phyloP scores from a whole-genome alignment of 2,888 invertebrate genomes.

The Himalopsyche tibetana region DNA sequence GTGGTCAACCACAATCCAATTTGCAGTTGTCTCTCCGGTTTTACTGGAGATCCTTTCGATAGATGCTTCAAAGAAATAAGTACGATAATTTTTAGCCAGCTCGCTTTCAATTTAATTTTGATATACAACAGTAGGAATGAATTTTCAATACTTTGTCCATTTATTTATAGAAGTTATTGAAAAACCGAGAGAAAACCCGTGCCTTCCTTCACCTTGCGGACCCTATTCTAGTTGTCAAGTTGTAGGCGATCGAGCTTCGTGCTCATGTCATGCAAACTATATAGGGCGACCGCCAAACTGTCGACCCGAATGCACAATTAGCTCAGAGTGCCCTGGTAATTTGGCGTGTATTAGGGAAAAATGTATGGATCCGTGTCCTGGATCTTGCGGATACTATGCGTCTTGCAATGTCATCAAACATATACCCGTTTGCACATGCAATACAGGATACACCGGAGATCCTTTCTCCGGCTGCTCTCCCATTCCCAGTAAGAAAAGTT shows the following conservation, averaged over 20 bases:
- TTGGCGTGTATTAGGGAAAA: conserved; percentile 84
- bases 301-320: conserved; percentile 85
- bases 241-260: conserved; percentile 82
- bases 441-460: conserved; percentile 84
- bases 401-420: conserved; percentile 84
- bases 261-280: conserved; percentile 85
- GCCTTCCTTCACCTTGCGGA: conserved; percentile 86
- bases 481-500: conserved; percentile 76
- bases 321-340: conserved; percentile 84
- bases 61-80: conserved; percentile 81
- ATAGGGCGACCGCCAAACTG: conserved; percentile 88
- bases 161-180: conserved; percentile 70
- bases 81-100: conserved; percentile 73
- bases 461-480: conserved; percentile 86
- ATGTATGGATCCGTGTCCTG: conserved; percentile 85
- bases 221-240: conserved; percentile 86
- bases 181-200: conserved; percentile 77
- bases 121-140: neutral
- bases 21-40: conserved; percentile 84
- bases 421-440: conserved; percentile 84
- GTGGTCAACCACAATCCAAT: conserved; percentile 88
- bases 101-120: neutral
- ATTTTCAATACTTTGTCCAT: neutral
- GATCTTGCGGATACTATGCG: conserved; percentile 85
- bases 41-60: conserved; percentile 86